Evolutionary conservation across 2,888 invertebrate genomes (phyloP).

Genomic region (Criorhina ranunculi): DNA sequence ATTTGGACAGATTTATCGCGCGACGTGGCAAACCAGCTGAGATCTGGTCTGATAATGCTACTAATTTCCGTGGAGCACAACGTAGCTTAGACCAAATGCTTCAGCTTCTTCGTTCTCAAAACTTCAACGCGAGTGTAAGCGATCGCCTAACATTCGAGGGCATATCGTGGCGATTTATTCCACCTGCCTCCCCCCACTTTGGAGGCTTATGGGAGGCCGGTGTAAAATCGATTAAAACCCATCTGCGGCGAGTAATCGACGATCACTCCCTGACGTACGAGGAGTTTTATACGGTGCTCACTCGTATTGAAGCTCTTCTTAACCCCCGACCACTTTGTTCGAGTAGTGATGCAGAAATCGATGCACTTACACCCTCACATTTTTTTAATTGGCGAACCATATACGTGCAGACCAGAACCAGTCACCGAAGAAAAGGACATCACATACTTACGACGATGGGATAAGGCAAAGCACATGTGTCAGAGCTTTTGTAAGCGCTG

Average conservation of each 20-base stretch:
- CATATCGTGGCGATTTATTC: not conserved
- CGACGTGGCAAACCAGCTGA: constrained; percentile 3
- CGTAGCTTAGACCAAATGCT: not conserved
- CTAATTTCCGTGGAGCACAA: not conserved
- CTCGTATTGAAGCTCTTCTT: not conserved
- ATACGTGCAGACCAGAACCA: too few relatives aligned
- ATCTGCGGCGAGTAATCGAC: too few relatives aligned
- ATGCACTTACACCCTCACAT: not conserved
- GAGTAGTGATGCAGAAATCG: not conserved
- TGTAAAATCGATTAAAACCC: too few relatives aligned
- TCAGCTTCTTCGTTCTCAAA: too few relatives aligned
- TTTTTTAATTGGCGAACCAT: constrained; percentile 1
- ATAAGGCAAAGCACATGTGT: too few relatives aligned
- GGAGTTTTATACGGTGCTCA: not conserved
- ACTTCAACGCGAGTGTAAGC: too few relatives aligned
- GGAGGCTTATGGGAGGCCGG: not conserved
- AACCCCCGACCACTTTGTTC: constrained; percentile 2
- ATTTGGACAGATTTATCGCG: constrained; percentile 5
- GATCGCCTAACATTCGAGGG: too few relatives aligned
- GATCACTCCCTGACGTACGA: not conserved
- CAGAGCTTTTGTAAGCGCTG: too few relatives aligned
- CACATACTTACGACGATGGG: too few relatives aligned
- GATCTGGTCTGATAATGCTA: not conserved
- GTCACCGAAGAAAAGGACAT: too few relatives aligned
- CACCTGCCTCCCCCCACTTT: constrained; percentile 1